Conservation (phyloP, 2,797 vertebrate species). For the Aotus griseimembra region DNA sequence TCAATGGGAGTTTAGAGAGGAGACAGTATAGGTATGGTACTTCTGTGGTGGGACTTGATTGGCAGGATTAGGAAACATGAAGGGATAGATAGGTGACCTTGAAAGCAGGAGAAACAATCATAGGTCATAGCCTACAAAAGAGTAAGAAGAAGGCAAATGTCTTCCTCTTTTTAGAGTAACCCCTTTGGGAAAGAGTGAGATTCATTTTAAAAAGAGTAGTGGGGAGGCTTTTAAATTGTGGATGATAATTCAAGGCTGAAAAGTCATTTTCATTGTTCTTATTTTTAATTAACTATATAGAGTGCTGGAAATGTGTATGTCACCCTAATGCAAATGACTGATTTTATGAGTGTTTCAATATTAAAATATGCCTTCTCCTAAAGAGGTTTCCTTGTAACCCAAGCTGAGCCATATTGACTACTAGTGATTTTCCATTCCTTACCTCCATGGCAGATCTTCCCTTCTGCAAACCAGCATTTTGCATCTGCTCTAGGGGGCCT, state of each 20-base stretch:
- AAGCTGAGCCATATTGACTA: slow-evolving; percentile 19
- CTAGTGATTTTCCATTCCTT: slow-evolving; percentile 66
- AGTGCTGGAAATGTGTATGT: slow-evolving; percentile 23
- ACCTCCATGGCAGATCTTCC: slow-evolving; percentile 91
- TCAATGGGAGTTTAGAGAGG: not conserved
- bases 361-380: slow-evolving; percentile 43
- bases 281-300: slow-evolving; percentile 55
- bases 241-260: not conserved
- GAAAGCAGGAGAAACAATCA: not conserved
- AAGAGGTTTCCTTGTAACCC: slow-evolving; percentile 12
- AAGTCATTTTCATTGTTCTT: slow-evolving; percentile 27
- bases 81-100: not conserved
- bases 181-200: slow-evolving; percentile 12
- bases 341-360: not conserved
- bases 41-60: not conserved
- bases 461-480: slow-evolving; percentile 93
- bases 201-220: slow-evolving; percentile 13
- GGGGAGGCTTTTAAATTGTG: slow-evolving; percentile 14
- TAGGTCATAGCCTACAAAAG: slow-evolving; percentile 1
- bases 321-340: slow-evolving; percentile 5
- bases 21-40: not conserved
- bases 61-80: slow-evolving; percentile 22
- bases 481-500: slow-evolving; percentile 89
- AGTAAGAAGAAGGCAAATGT: not conserved
- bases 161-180: slow-evolving; percentile 36